A percentile compares a stretch with the other conserved stretches of the same genome.
Evolutionary conservation across 1,140 invertebrate species (phyloP).

Genomic region (Solen grandis): DNA sequence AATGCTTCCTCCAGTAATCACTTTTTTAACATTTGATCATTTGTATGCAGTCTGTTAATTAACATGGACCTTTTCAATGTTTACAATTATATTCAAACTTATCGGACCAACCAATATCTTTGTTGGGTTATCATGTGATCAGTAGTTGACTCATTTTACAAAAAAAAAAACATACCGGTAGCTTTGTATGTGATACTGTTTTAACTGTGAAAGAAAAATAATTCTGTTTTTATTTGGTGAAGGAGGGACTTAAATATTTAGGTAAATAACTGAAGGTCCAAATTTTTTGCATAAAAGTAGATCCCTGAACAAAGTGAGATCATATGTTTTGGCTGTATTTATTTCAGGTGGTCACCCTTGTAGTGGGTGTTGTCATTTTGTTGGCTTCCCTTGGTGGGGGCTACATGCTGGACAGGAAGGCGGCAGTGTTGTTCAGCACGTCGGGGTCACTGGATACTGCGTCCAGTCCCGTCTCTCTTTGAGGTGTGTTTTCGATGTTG

Average conservation of each 20-base stretch:
- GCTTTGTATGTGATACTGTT: background rate
- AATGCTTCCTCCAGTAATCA: too few relatives aligned
- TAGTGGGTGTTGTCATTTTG: constrained; percentile 56
- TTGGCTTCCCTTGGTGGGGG: constrained; percentile 54
- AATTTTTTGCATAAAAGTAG: background rate
- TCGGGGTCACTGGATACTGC: constrained; percentile 3
- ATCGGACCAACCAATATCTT: too few relatives aligned
- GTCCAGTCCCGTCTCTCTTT: constrained; percentile 21
- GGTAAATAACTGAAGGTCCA: too few relatives aligned
- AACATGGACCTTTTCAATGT: too few relatives aligned
- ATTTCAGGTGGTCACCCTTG: constrained; percentile 59
- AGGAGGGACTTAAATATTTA: too few relatives aligned
- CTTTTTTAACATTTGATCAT: too few relatives aligned
- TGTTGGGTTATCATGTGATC: too few relatives aligned
- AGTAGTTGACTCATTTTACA: too few relatives aligned
- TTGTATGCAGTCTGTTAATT: too few relatives aligned
- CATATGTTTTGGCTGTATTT: constrained; percentile 1
- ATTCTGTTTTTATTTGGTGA: background rate
- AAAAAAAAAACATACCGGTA: background rate
- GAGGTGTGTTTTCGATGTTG: constrained; percentile 42
- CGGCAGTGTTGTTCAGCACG: constrained; percentile 55
- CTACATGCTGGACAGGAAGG: constrained; percentile 59
- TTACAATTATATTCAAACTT: too few relatives aligned
- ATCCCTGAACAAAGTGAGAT: background rate
- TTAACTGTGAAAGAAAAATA: too few relatives aligned